Base-by-base conservation (phyloP, 1,140 invertebrate genomes). In the Epicauta chinensis region DNA sequence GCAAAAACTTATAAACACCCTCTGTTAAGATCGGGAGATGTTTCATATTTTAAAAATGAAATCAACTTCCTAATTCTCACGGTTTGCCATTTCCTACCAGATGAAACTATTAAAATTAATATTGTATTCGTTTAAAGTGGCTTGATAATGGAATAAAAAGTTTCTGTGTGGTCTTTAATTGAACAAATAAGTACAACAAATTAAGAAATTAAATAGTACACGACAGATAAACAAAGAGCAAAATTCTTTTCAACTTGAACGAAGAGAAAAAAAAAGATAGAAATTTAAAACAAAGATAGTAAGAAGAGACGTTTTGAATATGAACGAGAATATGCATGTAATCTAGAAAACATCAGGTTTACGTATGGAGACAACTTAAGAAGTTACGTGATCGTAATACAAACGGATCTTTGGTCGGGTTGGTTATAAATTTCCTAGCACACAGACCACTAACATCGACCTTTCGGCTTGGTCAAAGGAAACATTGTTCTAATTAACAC, bases 321-420 rank as follows among this genome's bases (percentile, higher is more conserved):
- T 51, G 50, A 13, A 30, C n/a, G 16, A 44, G 35, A 51, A 43
- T 44, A 51, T 51, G 40, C 50, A 51, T 51, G 50, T 51, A 51
- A 51, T 51, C 50, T 51, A 51, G 29, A 51, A 51, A 43, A 51
- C 36, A 51, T 51, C 50, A 51, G 40, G 16, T 35, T 51, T 44
- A 51, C 50, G 36, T 51, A 51, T 51, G 50, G 50, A 43, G 38
- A 51, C 50, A 51, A 51, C 50, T 51, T 38, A 51, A 51, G 40
- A 51, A 51, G 16, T 43, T 51, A 51, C 50, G 50, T 51, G 50
- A 51, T 42, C 12, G 31, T 35, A 51, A 40, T 51, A 41, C 48
- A 42, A 51, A 51, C 40, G 48, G 48, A 23, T 34, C n/a, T 34
- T 47, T 47, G 35, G 23, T 16, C 38, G 17, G 35, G 14, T 47